Percentiles rank a stretch among this genome's conserved stretches.
phyloP scores from a whole-genome alignment of 2,888 invertebrate genomes.

The Drosophila colorata region DNA sequence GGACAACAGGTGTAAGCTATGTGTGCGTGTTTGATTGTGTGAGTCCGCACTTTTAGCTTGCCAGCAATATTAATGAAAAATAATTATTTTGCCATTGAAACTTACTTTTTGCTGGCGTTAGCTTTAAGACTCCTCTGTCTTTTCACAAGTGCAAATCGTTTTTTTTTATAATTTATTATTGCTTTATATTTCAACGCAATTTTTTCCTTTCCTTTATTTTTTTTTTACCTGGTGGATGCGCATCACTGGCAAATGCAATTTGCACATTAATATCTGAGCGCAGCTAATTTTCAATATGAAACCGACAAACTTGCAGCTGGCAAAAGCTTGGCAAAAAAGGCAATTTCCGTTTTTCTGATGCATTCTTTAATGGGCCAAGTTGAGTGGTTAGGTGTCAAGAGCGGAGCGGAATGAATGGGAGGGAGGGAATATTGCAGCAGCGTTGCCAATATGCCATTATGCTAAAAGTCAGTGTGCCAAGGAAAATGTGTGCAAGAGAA shows the following conservation, averaged over 20 bases:
- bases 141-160: not conserved
- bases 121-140: constrained; percentile 11
- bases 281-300: constrained; percentile 71
- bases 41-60: not conserved
- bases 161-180: constrained; percentile 4
- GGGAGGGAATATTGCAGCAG: not conserved
- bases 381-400: constrained; percentile 29
- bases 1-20: constrained; percentile 63
- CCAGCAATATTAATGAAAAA: constrained; percentile 64
- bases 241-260: constrained; percentile 61
- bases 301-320: constrained; percentile 61
- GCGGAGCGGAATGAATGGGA: not conserved
- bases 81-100: constrained; percentile 64
- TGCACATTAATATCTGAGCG: constrained; percentile 65
- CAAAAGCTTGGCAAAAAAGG: constrained; percentile 62
- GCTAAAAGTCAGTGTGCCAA: constrained; percentile 60
- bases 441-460: constrained; percentile 59
- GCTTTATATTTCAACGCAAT: not conserved
- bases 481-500: constrained; percentile 41
- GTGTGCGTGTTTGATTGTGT: constrained; percentile 3
- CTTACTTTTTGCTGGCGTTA: constrained; percentile 12
- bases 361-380: constrained; percentile 57
- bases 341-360: constrained; percentile 68
- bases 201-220: constrained; percentile 8
- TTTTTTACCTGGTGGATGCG: constrained; percentile 39